Evolutionary conservation across 1,140 invertebrate species (phyloP).

Genomic region (Cephus cinctus): DNA sequence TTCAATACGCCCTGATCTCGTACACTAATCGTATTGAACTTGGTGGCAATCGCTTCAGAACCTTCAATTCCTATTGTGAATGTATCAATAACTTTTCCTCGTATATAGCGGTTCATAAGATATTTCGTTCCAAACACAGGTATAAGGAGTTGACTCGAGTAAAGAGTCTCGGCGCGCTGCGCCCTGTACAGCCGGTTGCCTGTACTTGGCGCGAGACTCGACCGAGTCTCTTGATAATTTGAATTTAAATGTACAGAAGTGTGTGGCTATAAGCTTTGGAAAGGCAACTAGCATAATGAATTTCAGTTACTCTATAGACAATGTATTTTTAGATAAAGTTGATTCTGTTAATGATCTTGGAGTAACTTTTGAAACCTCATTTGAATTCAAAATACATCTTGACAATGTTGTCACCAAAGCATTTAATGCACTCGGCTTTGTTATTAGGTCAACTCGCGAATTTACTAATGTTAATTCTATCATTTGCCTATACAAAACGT

Average conservation of each 20-base stretch:
- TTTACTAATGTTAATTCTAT: neutral
- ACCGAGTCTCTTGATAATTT: conserved; percentile 5
- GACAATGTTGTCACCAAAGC: neutral
- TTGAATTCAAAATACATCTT: conserved; percentile 8
- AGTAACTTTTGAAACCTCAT: conserved; percentile 3
- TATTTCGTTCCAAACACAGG: no score
- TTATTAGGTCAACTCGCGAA: neutral
- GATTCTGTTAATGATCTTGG: conserved; percentile 7
- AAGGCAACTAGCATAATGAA: neutral
- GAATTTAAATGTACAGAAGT: conserved; percentile 10
- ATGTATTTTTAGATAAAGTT: neutral
- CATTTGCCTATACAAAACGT: neutral
- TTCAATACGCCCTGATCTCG: no score
- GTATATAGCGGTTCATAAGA: no score
- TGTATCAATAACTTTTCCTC: no score
- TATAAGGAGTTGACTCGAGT: no score
- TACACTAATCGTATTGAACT: no score
- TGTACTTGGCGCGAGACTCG: no score
- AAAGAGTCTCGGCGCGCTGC: no score
- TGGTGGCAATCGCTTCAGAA: no score
- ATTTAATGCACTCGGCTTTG: neutral
- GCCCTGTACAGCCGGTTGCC: no score
- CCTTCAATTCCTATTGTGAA: no score
- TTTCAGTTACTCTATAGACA: conserved; percentile 1
- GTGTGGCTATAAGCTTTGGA: neutral